Evolutionary conservation across 2,888 invertebrate genomes (phyloP), one percentile per base, ranked within the genome.

Genomic region (Troides oblongomaculatus): DNA sequence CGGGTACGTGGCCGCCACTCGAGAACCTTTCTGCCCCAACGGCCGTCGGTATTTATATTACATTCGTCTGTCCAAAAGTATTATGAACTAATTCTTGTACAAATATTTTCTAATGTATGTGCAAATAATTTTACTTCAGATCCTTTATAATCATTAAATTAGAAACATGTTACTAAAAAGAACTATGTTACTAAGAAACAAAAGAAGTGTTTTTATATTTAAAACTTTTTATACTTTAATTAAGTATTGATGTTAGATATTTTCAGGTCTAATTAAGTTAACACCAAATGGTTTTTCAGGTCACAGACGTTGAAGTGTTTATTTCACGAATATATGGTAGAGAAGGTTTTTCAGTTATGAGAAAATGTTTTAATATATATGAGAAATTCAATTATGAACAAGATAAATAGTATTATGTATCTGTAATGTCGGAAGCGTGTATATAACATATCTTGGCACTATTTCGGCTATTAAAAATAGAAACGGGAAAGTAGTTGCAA

Each of bases 391-490:
- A 30, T 39, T 39, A 10, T 39, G 39, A 39, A n/a, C 56, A 39
- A 10, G 39, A 58, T 43, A 57, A 39, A 58, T n/a, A 58, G 39
- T 23, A 10, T 17, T 12, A 18, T 58, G 23, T 64, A 58, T 64
- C 39, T 58, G 8, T 64, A 64, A 21, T 14, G 23, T 61, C 66
- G 61, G 66, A 60, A 61, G 66, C 53, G 53, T 39, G 50, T 36
- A 30, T 30, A 30, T 30, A 21, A 39, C 61, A 67, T 61, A 50
- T 53, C 61, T 67, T 62, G 62, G 65, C 65, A 65, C 58, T 18
- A 46, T 17, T 59, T 25, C 59, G 65, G 46, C 25, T 8, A 58
- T 65, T 65, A 65, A 65, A 65, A 59, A 59, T 65, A 65, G 46
- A 65, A 36, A 39, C 53, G n/a, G n/a, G 25, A 58, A 64, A 64